A percentile compares a stretch with the other conserved stretches of the same genome.
These are phyloP conservation scores for Leptinotarsa tumamoca DNA, from an alignment of 2,888 invertebrate species.

Conservation along the genomic window DNA sequence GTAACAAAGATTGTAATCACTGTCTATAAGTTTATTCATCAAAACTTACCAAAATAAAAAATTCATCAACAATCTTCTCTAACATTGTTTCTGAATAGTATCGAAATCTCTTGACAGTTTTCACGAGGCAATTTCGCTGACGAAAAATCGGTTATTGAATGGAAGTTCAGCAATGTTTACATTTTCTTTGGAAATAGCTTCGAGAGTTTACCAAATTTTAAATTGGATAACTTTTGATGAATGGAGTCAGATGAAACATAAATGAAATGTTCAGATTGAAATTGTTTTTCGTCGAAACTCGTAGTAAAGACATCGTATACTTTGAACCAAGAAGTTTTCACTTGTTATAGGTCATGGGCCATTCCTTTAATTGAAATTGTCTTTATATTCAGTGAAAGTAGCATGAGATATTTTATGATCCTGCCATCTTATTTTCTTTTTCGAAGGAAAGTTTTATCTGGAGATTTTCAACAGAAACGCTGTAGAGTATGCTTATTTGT, in stretches of 20 bases:
- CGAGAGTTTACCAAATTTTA: not conserved
- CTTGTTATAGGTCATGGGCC: not conserved
- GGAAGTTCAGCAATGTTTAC: not conserved
- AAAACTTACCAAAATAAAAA: too few relatives aligned
- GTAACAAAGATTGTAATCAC: too few relatives aligned
- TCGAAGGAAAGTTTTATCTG: too few relatives aligned
- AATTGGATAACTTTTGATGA: not conserved
- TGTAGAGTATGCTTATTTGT: too few relatives aligned
- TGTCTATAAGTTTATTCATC: too few relatives aligned
- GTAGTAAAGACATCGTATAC: not conserved
- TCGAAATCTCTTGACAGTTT: not conserved
- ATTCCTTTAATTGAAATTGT: too few relatives aligned
- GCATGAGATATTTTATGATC: too few relatives aligned
- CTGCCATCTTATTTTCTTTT: too few relatives aligned
- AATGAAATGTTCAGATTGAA: not conserved
- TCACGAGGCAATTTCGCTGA: not conserved
- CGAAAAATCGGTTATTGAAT: not conserved
- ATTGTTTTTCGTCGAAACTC: not conserved
- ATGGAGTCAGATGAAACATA: not conserved
- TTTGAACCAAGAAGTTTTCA: not conserved
- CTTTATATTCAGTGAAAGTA: too few relatives aligned
- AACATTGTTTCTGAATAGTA: too few relatives aligned
- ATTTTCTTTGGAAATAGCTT: constrained; percentile 5
- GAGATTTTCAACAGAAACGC: too few relatives aligned
- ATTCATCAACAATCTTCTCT: too few relatives aligned